Percentiles rank a stretch among this genome's conserved stretches.
Conservation (phyloP, 2,113 vertebrate species). For the human region GRCh38 chrX:114199501-114200000, state of each 20-base stretch:
- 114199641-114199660: neutral
- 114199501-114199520: neutral
- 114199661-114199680: neutral
- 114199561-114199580: neutral
- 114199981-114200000: neutral
- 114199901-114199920: neutral
- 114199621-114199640: neutral
- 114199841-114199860: neutral
- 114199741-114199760: neutral
- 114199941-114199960: neutral
- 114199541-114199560: neutral
- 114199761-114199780: neutral
- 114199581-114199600: neutral
- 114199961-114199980: neutral
- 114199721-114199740: neutral
- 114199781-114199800: neutral
- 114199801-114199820: neutral
- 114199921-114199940: neutral
- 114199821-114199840: neutral
- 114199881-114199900: neutral
- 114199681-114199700: neutral
- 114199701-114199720: neutral
- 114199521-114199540: neutral
- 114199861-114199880: neutral
- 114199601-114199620: neutral